Conservation (phyloP, 2,113 vertebrate genomes). For the Dasyurus viverrinus region DNA sequence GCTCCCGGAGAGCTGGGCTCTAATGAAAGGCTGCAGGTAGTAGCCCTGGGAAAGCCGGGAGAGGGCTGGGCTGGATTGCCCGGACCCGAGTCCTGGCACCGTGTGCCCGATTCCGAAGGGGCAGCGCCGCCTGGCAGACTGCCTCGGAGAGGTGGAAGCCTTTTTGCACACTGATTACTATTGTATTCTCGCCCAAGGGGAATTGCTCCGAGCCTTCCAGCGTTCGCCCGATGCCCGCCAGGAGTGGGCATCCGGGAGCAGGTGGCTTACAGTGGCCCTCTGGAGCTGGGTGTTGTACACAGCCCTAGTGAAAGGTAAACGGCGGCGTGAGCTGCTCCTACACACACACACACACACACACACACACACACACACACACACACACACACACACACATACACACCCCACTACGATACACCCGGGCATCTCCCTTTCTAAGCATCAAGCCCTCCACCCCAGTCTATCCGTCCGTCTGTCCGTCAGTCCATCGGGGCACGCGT, state of each 20-base stretch:
- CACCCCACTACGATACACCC: background rate
- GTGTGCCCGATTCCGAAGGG: background rate
- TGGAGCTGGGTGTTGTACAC: background rate
- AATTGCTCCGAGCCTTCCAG: background rate
- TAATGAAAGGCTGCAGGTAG: slow-evolving; percentile 55
- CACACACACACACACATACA: slow-evolving; percentile 38
- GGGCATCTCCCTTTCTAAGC: background rate
- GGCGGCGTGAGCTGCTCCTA: background rate
- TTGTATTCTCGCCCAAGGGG: background rate
- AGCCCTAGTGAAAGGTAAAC: background rate
- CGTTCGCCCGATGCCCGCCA: background rate
- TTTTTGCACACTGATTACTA: background rate
- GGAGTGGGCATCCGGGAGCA: background rate
- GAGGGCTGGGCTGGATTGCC: background rate
- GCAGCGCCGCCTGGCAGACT: background rate
- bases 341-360: background rate
- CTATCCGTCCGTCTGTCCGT: background rate
- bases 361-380: slow-evolving; percentile 44
- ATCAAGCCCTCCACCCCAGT: background rate
- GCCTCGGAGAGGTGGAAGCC: background rate
- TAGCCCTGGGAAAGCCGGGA: background rate
- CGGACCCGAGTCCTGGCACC: background rate
- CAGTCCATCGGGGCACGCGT: background rate
- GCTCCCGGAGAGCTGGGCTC: background rate
- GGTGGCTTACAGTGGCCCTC: background rate